Evolutionary conservation across 2,888 invertebrate genomes (phyloP).

Genomic region (Oxytorus armatus): DNA sequence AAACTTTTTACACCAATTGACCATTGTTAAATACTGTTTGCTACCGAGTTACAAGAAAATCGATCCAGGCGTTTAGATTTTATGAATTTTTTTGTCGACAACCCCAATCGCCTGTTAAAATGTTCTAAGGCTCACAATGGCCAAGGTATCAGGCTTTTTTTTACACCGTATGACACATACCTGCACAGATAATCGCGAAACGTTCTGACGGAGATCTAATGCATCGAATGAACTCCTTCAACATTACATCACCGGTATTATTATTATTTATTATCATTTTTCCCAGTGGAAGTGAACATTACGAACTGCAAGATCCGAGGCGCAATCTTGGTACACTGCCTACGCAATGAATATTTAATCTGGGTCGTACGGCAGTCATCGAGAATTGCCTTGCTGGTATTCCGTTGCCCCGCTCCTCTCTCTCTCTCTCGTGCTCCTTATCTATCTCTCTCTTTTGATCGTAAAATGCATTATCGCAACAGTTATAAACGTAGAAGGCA

Average conservation of each 20-base stretch:
- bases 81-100: too few species aligned
- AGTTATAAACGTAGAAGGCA: conserved; percentile 60
- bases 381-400: conserved; percentile 39
- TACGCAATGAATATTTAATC: conserved; percentile 42
- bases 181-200: not conserved
- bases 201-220: not conserved
- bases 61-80: too few species aligned
- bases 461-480: conserved; percentile 71
- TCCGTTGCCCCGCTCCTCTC: conserved; percentile 16
- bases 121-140: too few species aligned
- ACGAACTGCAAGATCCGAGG: conserved; percentile 1
- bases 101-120: too few species aligned
- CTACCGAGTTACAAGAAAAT: too few species aligned
- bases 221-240: not conserved
- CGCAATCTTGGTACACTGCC: conserved; percentile 1
- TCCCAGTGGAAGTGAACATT: not conserved
- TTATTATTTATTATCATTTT: not conserved
- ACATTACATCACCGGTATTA: not conserved
- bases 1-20: too few species aligned
- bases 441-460: too few species aligned
- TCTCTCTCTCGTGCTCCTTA: too few species aligned
- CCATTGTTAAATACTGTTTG: too few species aligned
- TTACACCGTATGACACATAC: too few species aligned
- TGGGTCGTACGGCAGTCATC: conserved; percentile 45
- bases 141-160: too few species aligned